A percentile compares a stretch with the other conserved stretches of the same genome.
Evolutionary conservation across 2,113 vertebrate genomes (phyloP).

Genomic region (Brachypteracias leptosomus): DNA sequence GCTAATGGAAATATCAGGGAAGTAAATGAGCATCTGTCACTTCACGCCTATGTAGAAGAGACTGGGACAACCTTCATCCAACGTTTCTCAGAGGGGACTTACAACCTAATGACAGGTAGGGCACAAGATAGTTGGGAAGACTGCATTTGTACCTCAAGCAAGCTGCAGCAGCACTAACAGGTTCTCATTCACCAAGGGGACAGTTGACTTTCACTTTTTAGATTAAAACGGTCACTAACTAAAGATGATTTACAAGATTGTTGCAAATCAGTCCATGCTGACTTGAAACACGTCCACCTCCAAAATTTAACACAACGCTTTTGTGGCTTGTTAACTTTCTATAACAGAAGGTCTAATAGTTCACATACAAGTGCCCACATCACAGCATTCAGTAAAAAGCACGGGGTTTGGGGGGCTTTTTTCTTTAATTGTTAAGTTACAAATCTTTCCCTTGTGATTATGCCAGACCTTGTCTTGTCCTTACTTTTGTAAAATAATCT

Average conservation of each 20-base stretch:
- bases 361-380: background rate
- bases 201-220: fast-evolving
- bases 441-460: background rate
- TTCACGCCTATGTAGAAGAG: background rate
- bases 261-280: background rate
- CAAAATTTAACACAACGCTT: background rate
- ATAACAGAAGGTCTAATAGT: background rate
- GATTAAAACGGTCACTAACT: background rate
- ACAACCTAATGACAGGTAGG: background rate
- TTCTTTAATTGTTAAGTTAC: background rate
- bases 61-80: background rate
- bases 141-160: background rate
- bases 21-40: background rate
- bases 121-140: background rate
- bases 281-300: background rate
- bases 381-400: background rate
- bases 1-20: background rate
- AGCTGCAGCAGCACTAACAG: background rate
- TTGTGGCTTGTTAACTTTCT: background rate
- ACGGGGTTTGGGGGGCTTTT: background rate
- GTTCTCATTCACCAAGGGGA: background rate
- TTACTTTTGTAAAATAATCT: background rate
- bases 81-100: background rate
- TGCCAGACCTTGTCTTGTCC: background rate
- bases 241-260: background rate